Conservation (phyloP, 2,797 vertebrate species). For the Dipus sagitta region DNA sequence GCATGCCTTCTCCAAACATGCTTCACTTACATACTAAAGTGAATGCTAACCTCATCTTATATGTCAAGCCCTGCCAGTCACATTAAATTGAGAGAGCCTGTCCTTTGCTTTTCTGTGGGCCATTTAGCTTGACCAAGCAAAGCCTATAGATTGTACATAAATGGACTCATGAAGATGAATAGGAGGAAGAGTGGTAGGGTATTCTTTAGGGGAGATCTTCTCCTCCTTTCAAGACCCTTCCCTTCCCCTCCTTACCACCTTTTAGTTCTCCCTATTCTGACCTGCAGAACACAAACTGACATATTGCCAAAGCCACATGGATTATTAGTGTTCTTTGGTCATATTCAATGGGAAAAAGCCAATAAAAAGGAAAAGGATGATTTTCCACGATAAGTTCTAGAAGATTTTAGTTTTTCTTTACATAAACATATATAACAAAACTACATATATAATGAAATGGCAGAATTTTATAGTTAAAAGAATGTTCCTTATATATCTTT, state of each 20-base stretch:
- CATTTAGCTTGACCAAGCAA: neutral
- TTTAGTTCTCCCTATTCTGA: neutral
- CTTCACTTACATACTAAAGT: neutral
- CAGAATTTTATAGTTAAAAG: neutral
- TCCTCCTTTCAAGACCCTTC: neutral
- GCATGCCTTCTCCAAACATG: neutral
- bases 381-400: slow-evolving; percentile 4
- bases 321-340: neutral
- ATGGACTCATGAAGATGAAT: neutral
- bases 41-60: neutral
- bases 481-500: neutral
- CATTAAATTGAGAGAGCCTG: neutral
- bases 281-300: neutral
- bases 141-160: neutral
- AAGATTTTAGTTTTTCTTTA: slow-evolving; percentile 42
- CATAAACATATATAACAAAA: neutral
- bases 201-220: neutral
- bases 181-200: neutral
- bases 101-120: neutral
- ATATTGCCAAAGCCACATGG: no score
- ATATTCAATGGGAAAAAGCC: neutral
- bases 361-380: neutral
- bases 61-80: neutral
- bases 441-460: neutral
- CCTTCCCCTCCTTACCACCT: neutral